Conservation (phyloP, 2,113 vertebrate species). For the Mastomys natalensis region DNA sequence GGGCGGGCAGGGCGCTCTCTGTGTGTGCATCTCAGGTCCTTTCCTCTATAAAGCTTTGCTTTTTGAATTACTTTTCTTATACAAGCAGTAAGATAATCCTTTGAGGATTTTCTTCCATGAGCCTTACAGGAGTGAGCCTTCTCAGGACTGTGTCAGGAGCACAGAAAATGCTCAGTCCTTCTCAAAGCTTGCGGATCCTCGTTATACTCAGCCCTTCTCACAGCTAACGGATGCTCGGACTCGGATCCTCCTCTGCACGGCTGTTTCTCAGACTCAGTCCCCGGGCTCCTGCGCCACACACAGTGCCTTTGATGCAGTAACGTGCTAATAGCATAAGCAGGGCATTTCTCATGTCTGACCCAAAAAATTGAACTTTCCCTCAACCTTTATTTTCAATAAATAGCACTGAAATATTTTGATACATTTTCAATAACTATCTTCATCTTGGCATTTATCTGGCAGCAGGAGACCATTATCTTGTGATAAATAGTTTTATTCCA, state of each 20-base stretch:
- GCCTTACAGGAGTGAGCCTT: neutral
- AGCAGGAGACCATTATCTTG: conserved; percentile 85
- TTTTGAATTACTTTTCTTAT: neutral
- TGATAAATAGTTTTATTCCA: conserved; percentile 87
- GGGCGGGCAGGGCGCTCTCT: neutral
- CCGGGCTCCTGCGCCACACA: neutral
- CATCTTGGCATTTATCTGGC: conserved; percentile 87
- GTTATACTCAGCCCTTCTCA: neutral
- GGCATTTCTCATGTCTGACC: conserved; percentile 76
- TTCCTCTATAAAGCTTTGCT: neutral
- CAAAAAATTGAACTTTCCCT: conserved; percentile 77
- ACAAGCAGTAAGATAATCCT: conserved; percentile 17
- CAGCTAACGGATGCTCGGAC: too few relatives aligned
- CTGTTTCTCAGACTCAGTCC: conserved; percentile 15
- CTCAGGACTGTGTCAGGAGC: neutral
- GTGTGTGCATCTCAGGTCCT: neutral
- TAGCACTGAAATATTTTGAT: conserved; percentile 83
- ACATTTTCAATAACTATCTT: conserved; percentile 84
- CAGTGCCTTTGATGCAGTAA: conserved; percentile 42
- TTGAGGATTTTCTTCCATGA: conserved; percentile 2
- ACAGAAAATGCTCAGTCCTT: conserved; percentile 1
- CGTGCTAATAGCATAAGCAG: conserved; percentile 60
- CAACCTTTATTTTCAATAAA: conserved; percentile 85
- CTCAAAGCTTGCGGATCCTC: neutral
- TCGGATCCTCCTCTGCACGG: neutral